These are phyloP conservation scores for Hypena proboscidalis DNA, from an alignment of 2,888 invertebrate species.

Conservation along the genomic window DNA sequence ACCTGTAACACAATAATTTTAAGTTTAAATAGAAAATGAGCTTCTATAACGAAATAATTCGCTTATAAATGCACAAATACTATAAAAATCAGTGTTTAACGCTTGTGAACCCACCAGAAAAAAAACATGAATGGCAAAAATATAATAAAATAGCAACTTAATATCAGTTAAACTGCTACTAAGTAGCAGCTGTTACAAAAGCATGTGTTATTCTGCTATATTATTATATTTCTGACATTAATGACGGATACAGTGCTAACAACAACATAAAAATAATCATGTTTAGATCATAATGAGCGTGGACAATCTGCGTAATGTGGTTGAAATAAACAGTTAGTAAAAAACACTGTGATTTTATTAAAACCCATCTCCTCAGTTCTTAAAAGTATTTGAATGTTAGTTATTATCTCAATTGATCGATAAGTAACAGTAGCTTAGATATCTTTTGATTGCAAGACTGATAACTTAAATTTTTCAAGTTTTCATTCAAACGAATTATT, in stretches of 20 bases:
- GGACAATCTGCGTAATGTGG: conserved; percentile 67
- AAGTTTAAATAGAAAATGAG: conserved; percentile 46
- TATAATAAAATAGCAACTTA: no score
- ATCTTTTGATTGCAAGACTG: no score
- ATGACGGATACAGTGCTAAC: conserved; percentile 7
- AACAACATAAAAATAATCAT: conserved; percentile 33
- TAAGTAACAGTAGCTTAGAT: no score
- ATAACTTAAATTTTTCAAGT: no score
- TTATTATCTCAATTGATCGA: no score
- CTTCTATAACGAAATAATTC: conserved; percentile 41
- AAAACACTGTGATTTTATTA: conserved; percentile 55
- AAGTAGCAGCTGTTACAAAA: not conserved
- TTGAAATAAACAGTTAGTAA: conserved; percentile 82
- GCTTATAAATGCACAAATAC: conserved; percentile 45
- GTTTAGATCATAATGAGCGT: conserved; percentile 50
- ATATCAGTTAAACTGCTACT: no score
- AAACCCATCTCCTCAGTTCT: no score
- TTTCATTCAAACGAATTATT: no score
- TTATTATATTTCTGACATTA: conserved; percentile 5
- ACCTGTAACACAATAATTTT: conserved; percentile 35
- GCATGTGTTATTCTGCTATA: not conserved
- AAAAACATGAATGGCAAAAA: conserved; percentile 11
- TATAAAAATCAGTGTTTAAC: conserved; percentile 32
- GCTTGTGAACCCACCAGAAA: conserved; percentile 32
- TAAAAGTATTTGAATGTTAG: no score